These are phyloP conservation scores for Limnephilus rhombicus DNA, from an alignment of 2,888 invertebrate species.

Conservation along the genomic window DNA sequence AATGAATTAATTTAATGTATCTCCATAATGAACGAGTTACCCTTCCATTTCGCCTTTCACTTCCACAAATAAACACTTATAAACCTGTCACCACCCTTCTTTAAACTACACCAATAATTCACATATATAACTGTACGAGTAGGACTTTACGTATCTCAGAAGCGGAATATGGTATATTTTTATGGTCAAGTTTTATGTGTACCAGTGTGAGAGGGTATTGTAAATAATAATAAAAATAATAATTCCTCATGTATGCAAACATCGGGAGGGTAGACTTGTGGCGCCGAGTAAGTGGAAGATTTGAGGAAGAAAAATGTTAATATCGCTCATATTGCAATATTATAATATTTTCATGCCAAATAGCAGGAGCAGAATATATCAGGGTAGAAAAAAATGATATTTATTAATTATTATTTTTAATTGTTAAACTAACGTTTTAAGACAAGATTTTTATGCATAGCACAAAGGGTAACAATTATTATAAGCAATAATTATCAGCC, in stretches of 20 bases:
- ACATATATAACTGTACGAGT: conserved; percentile 22
- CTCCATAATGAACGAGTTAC: conserved; percentile 32
- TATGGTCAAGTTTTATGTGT: conserved; percentile 46
- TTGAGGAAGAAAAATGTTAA: background rate
- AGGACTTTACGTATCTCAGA: background rate
- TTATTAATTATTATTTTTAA: too few relatives aligned
- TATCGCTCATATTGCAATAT: background rate
- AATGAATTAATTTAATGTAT: conserved; percentile 22
- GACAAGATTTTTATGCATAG: too few relatives aligned
- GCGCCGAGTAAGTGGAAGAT: conserved; percentile 25
- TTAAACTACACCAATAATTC: background rate
- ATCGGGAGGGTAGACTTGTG: conserved; percentile 45
- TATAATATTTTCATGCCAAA: background rate
- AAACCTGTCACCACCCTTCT: conserved; percentile 53
- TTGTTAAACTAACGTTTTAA: too few relatives aligned
- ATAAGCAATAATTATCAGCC: too few relatives aligned
- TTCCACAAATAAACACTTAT: conserved; percentile 51
- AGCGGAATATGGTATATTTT: conserved; percentile 37
- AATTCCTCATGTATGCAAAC: conserved; percentile 48
- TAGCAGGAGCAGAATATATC: background rate
- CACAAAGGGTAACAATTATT: too few relatives aligned
- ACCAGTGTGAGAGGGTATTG: conserved; percentile 38
- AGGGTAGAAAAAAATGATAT: background rate
- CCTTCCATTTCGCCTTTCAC: conserved; percentile 28
- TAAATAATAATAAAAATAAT: conserved; percentile 35